Conservation (phyloP, 2,113 vertebrate species). For the Microcebus tavaratra region DNA sequence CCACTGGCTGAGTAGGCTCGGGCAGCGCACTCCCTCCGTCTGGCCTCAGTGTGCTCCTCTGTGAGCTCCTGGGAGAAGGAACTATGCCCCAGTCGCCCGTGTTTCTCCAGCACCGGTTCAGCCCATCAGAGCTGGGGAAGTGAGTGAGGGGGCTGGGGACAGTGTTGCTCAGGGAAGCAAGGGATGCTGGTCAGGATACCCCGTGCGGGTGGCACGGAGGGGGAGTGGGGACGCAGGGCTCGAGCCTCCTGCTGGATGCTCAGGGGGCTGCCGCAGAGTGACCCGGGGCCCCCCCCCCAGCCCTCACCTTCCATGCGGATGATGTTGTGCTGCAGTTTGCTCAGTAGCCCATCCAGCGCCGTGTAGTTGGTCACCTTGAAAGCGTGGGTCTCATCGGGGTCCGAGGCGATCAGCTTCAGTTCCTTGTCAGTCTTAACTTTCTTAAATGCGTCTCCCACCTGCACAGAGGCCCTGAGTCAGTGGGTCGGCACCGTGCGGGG, state of each 20-base stretch:
- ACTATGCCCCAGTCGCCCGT: not conserved
- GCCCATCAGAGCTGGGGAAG: not conserved
- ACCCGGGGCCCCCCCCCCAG: fast-evolving
- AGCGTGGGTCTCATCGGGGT: slow-evolving; percentile 76
- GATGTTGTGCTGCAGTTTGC: slow-evolving; percentile 81
- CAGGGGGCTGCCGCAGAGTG: not conserved
- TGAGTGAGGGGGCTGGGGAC: not conserved
- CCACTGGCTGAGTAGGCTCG: not conserved
- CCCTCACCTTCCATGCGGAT: slow-evolving; percentile 84
- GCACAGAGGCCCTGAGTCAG: not conserved
- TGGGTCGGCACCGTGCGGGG: fast-evolving
- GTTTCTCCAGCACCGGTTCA: not conserved
- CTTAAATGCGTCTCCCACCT: slow-evolving; percentile 84
- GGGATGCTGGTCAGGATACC: not conserved
- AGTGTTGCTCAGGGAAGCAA: not conserved
- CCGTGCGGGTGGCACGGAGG: not conserved
- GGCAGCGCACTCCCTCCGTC: not conserved
- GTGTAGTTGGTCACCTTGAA: slow-evolving; percentile 85
- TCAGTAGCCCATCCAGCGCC: slow-evolving; percentile 82
- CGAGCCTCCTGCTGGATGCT: not conserved
- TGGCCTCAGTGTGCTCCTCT: not conserved
- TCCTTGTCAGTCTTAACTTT: not conserved
- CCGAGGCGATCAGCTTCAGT: slow-evolving; percentile 84
- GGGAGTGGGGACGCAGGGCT: not conserved
- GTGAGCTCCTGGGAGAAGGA: not conserved